Evolutionary conservation across 2,113 vertebrate species (phyloP), one percentile per base, ranked within the genome.

Genomic region (Paratilapia polleni): DNA sequence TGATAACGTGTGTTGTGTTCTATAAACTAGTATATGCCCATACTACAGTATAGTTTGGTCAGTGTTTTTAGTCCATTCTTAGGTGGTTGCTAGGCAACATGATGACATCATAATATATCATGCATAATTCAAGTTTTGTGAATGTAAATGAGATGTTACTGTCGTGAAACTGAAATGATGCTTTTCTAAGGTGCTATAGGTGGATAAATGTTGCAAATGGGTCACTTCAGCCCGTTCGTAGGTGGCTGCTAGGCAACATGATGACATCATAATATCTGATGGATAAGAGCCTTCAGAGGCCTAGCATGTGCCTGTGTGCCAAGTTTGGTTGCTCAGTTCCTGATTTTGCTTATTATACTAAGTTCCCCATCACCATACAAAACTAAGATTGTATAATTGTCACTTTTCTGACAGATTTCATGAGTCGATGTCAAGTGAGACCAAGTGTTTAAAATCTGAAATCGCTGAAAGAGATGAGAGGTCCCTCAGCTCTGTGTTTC

Each of bases 401-500:
- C 22, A 4, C 68, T 56, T 36, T 77, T 89, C 49, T 49, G 75
- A 74, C 68, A 58, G n/a, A 80, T 80, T 76, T 24, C 19, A 10
- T 20, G 2, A 8, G 8, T 54, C 10, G 0, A 11, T 24, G 57
- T 47, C 74, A 78, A 73, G n/a, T 41, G 22, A 56, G 6, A 15
- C 82, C 86, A 85, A 56, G 73, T 84, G 80, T 17, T 38, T 38
- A 8, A 6, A 63, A 73, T 11, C 47, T 56, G 57, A 82, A 14
- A 26, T 20, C 4, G 28, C 31, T 41, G 24, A 60, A 77, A 47
- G 80, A 81, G 77, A 81, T 82, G 83, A 19, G 41, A n/a, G 28
- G 26, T 12, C 38, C 9, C 64, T 14, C 22, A 70, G 10, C 17
- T 49, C 5, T 49, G 47, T 26, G 38, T 73, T 52, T 52, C 47